A percentile compares a stretch with the other conserved stretches of the same genome.
Conservation (phyloP, 2,113 vertebrate species). For the Pithys albifrons region DNA sequence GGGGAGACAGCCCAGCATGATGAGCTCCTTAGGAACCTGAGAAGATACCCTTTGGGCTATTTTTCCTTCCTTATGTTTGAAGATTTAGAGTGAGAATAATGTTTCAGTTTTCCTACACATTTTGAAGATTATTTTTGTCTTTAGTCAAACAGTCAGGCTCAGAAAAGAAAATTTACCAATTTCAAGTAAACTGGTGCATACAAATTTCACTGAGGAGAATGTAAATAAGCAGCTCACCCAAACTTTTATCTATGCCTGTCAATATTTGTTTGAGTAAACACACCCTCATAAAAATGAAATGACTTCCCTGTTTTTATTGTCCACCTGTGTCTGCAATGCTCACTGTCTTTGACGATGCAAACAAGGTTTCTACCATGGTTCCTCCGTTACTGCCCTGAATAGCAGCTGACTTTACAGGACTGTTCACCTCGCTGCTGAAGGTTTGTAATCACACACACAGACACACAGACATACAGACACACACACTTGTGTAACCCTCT, state of each 20-base stretch:
- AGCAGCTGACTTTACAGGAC: background rate
- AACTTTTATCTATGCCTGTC: background rate
- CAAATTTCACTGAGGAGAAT: background rate
- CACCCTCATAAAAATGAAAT: background rate
- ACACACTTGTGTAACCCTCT: rapidly evolving
- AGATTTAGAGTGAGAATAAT: background rate
- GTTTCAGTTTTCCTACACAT: background rate
- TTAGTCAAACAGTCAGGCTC: background rate
- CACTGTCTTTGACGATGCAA: background rate
- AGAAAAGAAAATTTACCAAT: background rate
- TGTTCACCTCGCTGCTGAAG: background rate
- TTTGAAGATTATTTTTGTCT: background rate
- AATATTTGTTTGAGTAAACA: background rate
- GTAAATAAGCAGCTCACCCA: background rate
- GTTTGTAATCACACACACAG: background rate
- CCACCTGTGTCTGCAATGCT: background rate
- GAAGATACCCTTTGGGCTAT: background rate
- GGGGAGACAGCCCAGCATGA: background rate
- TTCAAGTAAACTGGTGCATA: background rate
- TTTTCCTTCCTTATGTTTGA: background rate
- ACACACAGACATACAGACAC: too few species aligned
- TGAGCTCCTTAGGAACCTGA: background rate
- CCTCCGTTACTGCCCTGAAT: background rate
- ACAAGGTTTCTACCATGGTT: background rate
- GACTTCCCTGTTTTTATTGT: background rate